A percentile compares a stretch with the other conserved stretches of the same genome.
Conservation (phyloP, 2,113 vertebrate genomes). For the Nothoprocta perdicaria region DNA sequence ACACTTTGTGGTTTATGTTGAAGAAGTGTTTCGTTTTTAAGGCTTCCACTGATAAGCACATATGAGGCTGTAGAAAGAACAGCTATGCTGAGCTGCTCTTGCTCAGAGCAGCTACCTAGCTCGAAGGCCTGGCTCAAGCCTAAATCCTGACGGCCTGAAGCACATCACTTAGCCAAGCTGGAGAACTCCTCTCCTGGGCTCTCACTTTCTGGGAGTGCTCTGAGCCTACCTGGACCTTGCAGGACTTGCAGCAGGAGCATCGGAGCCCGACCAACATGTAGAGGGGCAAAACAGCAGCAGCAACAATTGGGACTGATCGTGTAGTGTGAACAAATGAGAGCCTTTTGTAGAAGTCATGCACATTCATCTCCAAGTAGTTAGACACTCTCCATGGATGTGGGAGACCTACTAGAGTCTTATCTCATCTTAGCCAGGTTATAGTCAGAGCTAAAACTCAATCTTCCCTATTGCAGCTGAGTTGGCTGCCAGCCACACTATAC, state of each 20-base stretch:
- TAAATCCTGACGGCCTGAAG: neutral
- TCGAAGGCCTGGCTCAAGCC: neutral
- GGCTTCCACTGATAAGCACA: neutral
- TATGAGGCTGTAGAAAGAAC: neutral
- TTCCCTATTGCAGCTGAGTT: neutral
- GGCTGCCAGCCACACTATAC: neutral
- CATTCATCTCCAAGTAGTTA: neutral
- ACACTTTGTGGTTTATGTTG: neutral
- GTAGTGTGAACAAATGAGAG: neutral
- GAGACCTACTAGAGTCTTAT: neutral
- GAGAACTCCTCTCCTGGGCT: neutral
- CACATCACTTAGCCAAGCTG: neutral
- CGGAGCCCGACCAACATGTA: neutral
- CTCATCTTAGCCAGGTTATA: neutral
- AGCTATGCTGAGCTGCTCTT: accelerated
- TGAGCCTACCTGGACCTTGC: neutral
- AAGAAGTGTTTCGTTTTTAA: neutral
- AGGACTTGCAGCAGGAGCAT: neutral
- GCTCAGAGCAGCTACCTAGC: neutral
- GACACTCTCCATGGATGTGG: neutral
- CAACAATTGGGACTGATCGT: neutral
- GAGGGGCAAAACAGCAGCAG: neutral
- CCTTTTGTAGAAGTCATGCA: accelerated
- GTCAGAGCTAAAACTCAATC: neutral
- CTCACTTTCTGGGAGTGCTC: neutral